Conservation (phyloP, 2,113 vertebrate species). For the Diglossa brunneiventris region DNA sequence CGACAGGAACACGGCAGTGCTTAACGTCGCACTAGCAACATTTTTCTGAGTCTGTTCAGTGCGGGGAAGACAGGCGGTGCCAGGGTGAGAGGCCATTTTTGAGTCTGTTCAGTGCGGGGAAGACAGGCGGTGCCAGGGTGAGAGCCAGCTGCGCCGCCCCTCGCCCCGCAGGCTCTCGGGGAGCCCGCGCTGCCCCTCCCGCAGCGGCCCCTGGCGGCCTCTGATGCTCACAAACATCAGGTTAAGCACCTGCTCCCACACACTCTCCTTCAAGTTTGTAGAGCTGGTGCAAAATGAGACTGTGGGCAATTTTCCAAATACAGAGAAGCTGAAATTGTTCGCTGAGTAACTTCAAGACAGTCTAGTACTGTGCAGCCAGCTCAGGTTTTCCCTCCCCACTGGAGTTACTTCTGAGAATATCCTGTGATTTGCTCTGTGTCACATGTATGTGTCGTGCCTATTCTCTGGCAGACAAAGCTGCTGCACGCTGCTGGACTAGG, state of each 20-base stretch:
- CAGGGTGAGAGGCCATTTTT: fast-evolving
- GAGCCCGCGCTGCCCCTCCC: not conserved
- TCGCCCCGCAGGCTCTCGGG: fast-evolving
- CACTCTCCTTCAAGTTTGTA: too few species aligned
- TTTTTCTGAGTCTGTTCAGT: fast-evolving
- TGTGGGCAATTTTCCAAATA: not conserved
- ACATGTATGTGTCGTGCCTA: fast-evolving
- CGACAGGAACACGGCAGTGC: fast-evolving
- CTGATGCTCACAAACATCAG: not conserved
- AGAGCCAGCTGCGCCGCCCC: fast-evolving
- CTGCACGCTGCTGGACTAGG: fast-evolving
- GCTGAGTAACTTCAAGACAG: too few species aligned
- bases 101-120: fast-evolving
- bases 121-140: fast-evolving
- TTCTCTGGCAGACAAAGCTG: not conserved
- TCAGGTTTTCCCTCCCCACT: not conserved
- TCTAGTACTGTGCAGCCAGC: too few species aligned
- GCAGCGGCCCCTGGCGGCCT: not conserved
- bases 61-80: not conserved
- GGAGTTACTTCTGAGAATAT: not conserved
- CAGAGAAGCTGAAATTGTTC: not conserved
- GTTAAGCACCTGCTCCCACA: too few species aligned
- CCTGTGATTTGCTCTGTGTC: not conserved
- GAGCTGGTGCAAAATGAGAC: not conserved
- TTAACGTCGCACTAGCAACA: fast-evolving